Percentiles rank a stretch among this genome's conserved stretches.
phyloP scores from a whole-genome alignment of 2,113 vertebrate species.

The Cranoglanis bouderius region DNA sequence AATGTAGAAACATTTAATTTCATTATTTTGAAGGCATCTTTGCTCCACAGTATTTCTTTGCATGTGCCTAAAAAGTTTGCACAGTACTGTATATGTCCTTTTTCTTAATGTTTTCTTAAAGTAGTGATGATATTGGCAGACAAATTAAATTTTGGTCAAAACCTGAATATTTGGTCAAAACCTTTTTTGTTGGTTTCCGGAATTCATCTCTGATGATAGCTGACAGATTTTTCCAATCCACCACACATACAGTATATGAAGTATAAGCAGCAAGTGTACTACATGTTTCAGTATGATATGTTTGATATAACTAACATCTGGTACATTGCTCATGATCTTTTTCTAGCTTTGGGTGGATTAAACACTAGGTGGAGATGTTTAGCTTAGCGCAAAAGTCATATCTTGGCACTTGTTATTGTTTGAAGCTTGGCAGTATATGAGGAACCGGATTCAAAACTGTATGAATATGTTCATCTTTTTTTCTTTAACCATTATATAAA shows the following conservation, averaged over 20 bases:
- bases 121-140: not conserved
- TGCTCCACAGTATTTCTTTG: too few relatives aligned
- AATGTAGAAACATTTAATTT: too few relatives aligned
- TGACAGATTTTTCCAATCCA: not conserved
- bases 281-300: not conserved
- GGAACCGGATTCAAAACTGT: slow-evolving; percentile 1
- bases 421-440: slow-evolving; percentile 17
- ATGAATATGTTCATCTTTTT: slow-evolving; percentile 15
- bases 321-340: not conserved
- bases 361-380: slow-evolving; percentile 64
- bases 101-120: not conserved
- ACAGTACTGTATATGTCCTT: too few relatives aligned
- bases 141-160: not conserved
- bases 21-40: too few relatives aligned
- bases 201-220: not conserved
- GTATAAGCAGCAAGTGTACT: not conserved
- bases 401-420: slow-evolving; percentile 19
- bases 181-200: not conserved
- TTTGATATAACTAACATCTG: not conserved
- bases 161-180: not conserved
- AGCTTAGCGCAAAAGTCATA: slow-evolving; percentile 47
- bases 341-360: slow-evolving; percentile 8
- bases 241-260: not conserved
- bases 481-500: not conserved
- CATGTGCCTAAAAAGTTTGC: too few relatives aligned